Evolutionary conservation across 2,888 invertebrate species (phyloP), one percentile per base, ranked within the genome.

Genomic region (Lasius fuliginosus): DNA sequence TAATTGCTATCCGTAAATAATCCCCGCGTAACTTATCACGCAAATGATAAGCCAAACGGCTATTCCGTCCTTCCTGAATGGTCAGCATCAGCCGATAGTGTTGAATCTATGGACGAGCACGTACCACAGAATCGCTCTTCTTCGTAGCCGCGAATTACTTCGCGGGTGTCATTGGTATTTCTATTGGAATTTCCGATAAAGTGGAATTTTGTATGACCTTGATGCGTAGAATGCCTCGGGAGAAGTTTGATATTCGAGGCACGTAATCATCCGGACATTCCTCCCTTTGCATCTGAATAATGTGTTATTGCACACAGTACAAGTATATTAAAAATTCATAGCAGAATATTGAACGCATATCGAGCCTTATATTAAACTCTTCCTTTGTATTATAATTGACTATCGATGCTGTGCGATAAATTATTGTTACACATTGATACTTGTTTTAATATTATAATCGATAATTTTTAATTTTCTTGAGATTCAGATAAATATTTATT

Each of bases 1-100:
- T 89, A 89, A 89, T 82, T 82, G 81, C 87, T 69, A 53, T 46
- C 40, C 74, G 60, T 86, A 87, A 89, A 87, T 88, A 87, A 89
- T 77, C 67, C 71, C 5, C 49, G 68, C 9, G 30, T 82, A 49
- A 82, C 71, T 85, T 82, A 79, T 83, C 83, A 64, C 74, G 83
- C 85, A 76, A 85, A 79, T 85, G 77, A 82, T 49, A 23, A 23
- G 23, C 23, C 75, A 40, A 33, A 58, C 75, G 42, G 46, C 30
- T 76, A 42, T 60, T 83, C 73, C 56, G 36, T 40, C 83, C 56
- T 53, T 42, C 46, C 75, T 46, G 71, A 75, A 81, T 73, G 58
- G 73, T 69, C 81, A 69, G 64, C 27, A 68, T 18, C 11, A 73
- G 23, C 53, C 74, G 82, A 87, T 74, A 82, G 53, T 58, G 64